Evolutionary conservation across 92 coral and sea anemone genomes (phyloP).

Genomic region (Bergia puertoricense): DNA sequence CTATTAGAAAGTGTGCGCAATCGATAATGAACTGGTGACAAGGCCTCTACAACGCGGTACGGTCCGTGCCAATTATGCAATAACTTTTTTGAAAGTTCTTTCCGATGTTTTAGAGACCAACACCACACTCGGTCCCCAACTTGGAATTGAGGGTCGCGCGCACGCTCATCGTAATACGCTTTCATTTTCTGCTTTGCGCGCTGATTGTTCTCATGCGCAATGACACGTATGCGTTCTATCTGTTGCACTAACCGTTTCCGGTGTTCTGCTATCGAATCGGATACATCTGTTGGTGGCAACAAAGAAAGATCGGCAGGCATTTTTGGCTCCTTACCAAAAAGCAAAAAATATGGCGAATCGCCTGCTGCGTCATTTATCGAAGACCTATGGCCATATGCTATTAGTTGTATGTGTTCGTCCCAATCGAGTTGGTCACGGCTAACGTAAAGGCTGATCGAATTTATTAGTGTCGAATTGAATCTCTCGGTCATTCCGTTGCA

Average conservation of each 20-base stretch:
- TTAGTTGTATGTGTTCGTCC: no score
- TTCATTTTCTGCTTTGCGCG: conserved; percentile 43
- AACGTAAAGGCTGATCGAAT: no score
- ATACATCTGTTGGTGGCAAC: not conserved
- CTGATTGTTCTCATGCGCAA: conserved; percentile 39
- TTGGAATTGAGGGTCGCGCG: not conserved
- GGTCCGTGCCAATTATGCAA: conserved; percentile 46
- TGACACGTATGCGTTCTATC: conserved; percentile 36
- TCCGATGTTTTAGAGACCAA: conserved; percentile 24
- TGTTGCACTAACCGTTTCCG: conserved; percentile 33
- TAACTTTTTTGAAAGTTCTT: conserved; percentile 24
- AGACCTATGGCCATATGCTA: no score
- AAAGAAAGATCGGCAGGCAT: no score
- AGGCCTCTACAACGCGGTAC: conserved; percentile 19
- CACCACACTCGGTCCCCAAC: conserved; percentile 39
- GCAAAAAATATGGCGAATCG: no score
- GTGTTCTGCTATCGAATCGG: conserved; percentile 36
- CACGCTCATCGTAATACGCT: conserved; percentile 19
- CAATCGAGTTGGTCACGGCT: no score
- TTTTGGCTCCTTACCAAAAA: no score
- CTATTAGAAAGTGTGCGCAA: not conserved
- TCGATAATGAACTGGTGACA: conserved; percentile 35
- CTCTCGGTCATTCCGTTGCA: no score
- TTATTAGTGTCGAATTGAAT: no score
- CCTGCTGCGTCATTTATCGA: no score